Conservation (phyloP, 2,797 vertebrate species). For the Ptychadena robeensis region DNA sequence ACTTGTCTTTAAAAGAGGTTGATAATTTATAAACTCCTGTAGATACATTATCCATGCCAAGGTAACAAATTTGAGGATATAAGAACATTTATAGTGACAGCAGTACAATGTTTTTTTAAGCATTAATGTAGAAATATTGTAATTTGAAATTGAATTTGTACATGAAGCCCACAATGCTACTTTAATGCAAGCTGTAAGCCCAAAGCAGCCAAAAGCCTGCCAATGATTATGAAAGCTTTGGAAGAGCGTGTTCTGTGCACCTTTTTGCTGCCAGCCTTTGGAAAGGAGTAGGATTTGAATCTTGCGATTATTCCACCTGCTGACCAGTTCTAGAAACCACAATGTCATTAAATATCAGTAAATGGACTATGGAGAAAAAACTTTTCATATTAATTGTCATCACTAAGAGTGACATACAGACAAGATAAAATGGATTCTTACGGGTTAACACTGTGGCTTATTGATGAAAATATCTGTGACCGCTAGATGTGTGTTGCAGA, state of each 20-base stretch:
- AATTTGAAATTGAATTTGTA: background rate
- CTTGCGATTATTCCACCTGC: conserved; percentile 84
- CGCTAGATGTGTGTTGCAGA: background rate
- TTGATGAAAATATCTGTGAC: no score
- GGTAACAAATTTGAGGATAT: no score
- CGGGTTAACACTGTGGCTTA: no score
- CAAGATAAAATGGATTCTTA: background rate
- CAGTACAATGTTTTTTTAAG: background rate
- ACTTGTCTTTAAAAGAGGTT: no score
- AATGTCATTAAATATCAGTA: conserved; percentile 80
- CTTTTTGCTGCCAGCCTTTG: conserved; percentile 85
- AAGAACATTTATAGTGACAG: no score
- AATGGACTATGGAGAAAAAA: conserved; percentile 68
- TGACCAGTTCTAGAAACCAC: conserved; percentile 84
- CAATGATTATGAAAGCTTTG: conserved; percentile 65
- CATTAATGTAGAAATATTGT: background rate
- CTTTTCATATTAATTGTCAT: conserved; percentile 12
- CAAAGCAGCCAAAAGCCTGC: conserved; percentile 63
- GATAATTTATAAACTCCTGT: no score
- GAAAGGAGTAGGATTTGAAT: conserved; percentile 85
- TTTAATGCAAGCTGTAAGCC: conserved; percentile 33
- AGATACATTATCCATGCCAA: no score
- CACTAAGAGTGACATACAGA: background rate
- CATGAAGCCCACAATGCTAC: conserved; percentile 40
- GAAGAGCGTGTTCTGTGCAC: conserved; percentile 76